Base-by-base conservation (phyloP, 2,888 invertebrate species). In the Bembecia ichneumoniformis region DNA sequence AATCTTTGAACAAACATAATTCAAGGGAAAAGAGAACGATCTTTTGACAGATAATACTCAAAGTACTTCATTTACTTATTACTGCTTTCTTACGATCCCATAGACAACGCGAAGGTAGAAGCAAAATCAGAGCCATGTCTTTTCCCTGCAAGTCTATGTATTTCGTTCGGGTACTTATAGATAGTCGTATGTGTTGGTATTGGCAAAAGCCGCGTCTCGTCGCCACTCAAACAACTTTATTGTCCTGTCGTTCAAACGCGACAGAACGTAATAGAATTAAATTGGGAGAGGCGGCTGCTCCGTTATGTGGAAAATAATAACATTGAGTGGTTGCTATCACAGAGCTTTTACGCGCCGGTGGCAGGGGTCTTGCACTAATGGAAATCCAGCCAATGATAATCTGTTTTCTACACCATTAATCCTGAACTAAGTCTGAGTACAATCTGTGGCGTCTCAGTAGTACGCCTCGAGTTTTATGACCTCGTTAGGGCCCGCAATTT, bases 401-500 rank as follows among this genome's bases (percentile, higher is more conserved):
- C 87, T 88, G 87, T 86, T 87, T 88, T 88, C 88, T 87, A 84
- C 86, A 86, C 86, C 88, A 88, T 88, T 88, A 87, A 88, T 88
- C 87, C 87, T 81, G 73, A 82, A 84, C 82, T 87, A 86, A 86
- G 84, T 80, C 86, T 84, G 73, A 80, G 84, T 69, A 77, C 82
- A 82, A 83, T 84, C 86, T 86, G 86, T 66, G 86, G 86, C 82
- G 82, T 80, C 81, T 82, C 72, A 70, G 74, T 73, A 82, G 78
- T 77, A 76, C 72, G 81, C 74, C 73, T 77, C 74, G 77, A 87
- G 86, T 87, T 87, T 86, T 87, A 87, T 86, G 84, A 72, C 74
- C 72, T 83, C 86, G 84, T 87, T 87, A 87, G 83, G 86, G 86
- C 81, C 82, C 79, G 82, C 86, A 87, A 86, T 87, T 87, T 86